phyloP scores from a whole-genome alignment of 2,888 invertebrate species.

The Eristalis arbustorum region DNA sequence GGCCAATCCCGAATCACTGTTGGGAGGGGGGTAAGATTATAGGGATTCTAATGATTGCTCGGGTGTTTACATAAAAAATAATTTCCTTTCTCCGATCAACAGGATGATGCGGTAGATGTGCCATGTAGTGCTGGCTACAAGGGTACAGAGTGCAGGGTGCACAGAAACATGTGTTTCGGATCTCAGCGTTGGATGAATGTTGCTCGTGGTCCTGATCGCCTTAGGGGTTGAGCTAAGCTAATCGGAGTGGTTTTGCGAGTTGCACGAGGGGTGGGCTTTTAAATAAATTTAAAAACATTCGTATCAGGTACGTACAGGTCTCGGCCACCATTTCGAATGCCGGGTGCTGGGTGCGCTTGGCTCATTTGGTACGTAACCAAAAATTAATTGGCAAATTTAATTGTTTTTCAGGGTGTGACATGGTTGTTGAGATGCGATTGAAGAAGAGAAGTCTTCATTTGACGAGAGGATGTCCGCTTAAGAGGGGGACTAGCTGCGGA shows the following conservation, averaged over 20 bases:
- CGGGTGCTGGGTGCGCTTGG: slow-evolving; percentile 4
- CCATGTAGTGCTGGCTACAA: background rate
- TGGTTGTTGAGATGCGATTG: background rate
- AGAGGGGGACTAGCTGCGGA: background rate
- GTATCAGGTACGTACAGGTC: slow-evolving; percentile 64
- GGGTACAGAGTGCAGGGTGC: slow-evolving; percentile 9
- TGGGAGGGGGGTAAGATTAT: slow-evolving; percentile 46
- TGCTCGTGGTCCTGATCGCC: slow-evolving; percentile 18
- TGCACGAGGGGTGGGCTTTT: slow-evolving; percentile 33
- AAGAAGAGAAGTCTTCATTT: background rate
- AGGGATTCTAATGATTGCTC: slow-evolving; percentile 67
- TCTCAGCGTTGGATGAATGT: slow-evolving; percentile 74
- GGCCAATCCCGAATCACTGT: slow-evolving; percentile 10
- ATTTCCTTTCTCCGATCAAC: slow-evolving; percentile 74
- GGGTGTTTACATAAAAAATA: slow-evolving; percentile 66
- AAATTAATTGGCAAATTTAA: slow-evolving; percentile 50
- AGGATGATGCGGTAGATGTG: slow-evolving; percentile 74
- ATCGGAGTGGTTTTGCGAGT: slow-evolving; percentile 21
- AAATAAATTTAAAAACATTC: slow-evolving; percentile 64
- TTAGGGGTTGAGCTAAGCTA: slow-evolving; percentile 50
- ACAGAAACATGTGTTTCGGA: slow-evolving; percentile 79
- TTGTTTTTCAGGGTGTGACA: slow-evolving; percentile 19
- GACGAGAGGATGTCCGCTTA: background rate
- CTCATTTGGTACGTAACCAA: slow-evolving; percentile 49
- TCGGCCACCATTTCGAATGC: slow-evolving; percentile 45